Percentiles rank a stretch among this genome's conserved stretches.
These are phyloP conservation scores for Cepaea nemoralis DNA, from an alignment of 1,140 invertebrate genomes.

Conservation along the genomic window DNA sequence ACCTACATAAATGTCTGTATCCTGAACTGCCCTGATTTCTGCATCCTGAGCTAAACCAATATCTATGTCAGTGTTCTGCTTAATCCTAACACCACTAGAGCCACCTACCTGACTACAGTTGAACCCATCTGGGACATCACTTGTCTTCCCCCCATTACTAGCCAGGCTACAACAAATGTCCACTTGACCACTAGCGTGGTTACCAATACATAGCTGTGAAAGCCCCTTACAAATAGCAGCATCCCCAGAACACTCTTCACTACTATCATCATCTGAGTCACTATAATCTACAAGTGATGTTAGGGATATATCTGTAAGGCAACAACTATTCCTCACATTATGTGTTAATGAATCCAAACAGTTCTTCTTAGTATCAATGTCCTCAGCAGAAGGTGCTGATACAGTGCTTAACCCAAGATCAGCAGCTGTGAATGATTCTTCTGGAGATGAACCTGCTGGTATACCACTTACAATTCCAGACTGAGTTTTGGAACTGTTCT, in stretches of 20 bases:
- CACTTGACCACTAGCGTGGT: neutral
- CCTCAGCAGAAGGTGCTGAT: neutral
- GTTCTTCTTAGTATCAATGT: neutral
- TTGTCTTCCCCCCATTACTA: neutral
- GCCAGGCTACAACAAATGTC: neutral
- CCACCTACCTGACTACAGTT: neutral
- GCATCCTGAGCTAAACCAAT: too few species aligned
- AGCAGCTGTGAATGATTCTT: neutral
- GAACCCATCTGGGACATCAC: neutral
- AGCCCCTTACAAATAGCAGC: neutral
- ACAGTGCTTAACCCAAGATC: neutral
- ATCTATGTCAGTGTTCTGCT: neutral
- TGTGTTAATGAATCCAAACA: too few species aligned
- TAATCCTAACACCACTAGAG: neutral
- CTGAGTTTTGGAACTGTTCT: neutral
- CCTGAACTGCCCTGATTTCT: too few species aligned
- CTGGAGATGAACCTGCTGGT: neutral
- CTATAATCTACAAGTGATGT: constrained; percentile 5
- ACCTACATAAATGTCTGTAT: too few species aligned
- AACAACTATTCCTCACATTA: too few species aligned
- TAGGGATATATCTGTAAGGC: neutral
- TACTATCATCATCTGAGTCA: constrained; percentile 15
- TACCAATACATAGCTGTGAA: neutral
- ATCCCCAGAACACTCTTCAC: neutral
- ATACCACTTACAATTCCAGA: neutral